Conservation (phyloP, 2,113 vertebrate genomes). For the Indri indri region DNA sequence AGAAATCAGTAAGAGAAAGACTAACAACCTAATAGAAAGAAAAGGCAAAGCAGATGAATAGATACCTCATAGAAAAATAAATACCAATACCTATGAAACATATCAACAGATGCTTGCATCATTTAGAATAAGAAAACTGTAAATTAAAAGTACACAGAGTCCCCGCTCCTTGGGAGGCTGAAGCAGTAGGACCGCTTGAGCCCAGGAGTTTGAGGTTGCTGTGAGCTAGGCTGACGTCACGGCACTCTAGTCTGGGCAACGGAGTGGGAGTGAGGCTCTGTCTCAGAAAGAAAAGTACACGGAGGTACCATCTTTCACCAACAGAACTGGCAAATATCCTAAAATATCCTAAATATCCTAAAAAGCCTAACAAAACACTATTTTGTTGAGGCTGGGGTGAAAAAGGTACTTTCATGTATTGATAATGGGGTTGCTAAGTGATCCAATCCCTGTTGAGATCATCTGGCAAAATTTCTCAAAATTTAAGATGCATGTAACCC, state of each 20-base stretch:
- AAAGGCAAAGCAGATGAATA: constrained; percentile 23
- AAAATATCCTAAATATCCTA: neutral
- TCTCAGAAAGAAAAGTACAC: neutral
- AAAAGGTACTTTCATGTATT: constrained; percentile 20
- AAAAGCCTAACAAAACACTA: neutral
- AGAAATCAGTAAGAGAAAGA: constrained; percentile 17
- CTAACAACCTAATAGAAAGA: neutral
- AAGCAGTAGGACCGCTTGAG: too few relatives aligned
- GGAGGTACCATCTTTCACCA: neutral
- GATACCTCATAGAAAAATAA: neutral
- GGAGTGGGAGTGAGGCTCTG: too few relatives aligned
- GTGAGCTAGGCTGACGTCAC: too few relatives aligned
- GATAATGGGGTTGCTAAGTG: neutral
- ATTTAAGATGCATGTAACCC: neutral
- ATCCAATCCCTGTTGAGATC: neutral
- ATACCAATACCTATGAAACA: neutral
- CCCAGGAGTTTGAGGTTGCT: too few relatives aligned
- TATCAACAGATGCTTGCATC: constrained; percentile 23
- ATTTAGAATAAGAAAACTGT: constrained; percentile 4
- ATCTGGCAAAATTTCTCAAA: constrained; percentile 25
- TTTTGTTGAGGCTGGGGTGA: neutral
- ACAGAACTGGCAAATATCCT: neutral
- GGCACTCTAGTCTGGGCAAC: too few relatives aligned
- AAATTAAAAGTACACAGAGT: constrained; percentile 27
- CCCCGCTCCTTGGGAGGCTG: too few relatives aligned